Percentiles rank a stretch among this genome's conserved stretches.
Evolutionary conservation across 2,113 vertebrate genomes (phyloP).

Genomic region (Nycticebus coucang): DNA sequence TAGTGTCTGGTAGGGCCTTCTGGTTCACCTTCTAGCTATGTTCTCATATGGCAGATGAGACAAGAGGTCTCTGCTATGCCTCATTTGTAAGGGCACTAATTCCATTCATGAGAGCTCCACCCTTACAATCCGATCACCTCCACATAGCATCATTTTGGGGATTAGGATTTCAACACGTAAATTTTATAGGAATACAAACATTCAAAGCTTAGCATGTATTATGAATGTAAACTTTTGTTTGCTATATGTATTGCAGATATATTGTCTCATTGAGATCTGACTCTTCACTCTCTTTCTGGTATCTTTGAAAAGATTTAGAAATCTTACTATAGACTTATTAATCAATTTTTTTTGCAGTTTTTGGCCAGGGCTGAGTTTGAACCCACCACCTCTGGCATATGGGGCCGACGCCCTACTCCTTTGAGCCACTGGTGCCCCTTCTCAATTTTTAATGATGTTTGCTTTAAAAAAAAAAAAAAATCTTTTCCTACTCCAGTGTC

Average conservation of each 20-base stretch:
- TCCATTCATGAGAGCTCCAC: neutral
- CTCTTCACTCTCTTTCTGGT: neutral
- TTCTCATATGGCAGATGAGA: neutral
- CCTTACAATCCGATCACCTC: neutral
- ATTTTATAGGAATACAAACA: neutral
- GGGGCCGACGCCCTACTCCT: no score
- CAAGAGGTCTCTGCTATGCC: neutral
- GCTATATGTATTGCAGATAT: neutral
- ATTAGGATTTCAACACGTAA: neutral
- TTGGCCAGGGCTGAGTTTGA: no score
- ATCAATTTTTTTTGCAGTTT: neutral
- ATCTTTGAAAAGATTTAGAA: neutral
- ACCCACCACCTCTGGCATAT: no score
- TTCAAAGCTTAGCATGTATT: neutral
- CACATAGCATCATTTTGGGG: neutral
- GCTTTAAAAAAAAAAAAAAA: neutral
- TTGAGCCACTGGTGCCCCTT: no score
- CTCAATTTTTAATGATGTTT: neutral
- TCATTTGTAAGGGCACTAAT: neutral
- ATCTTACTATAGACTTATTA: neutral
- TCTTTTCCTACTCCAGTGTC: neutral
- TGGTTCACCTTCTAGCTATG: neutral
- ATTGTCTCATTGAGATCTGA: neutral
- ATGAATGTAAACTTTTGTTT: neutral
- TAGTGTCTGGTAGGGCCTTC: neutral